Percentiles rank a stretch among this genome's conserved stretches.
Conservation (phyloP, 2,797 vertebrate species). For the Simalia tracyae region DNA sequence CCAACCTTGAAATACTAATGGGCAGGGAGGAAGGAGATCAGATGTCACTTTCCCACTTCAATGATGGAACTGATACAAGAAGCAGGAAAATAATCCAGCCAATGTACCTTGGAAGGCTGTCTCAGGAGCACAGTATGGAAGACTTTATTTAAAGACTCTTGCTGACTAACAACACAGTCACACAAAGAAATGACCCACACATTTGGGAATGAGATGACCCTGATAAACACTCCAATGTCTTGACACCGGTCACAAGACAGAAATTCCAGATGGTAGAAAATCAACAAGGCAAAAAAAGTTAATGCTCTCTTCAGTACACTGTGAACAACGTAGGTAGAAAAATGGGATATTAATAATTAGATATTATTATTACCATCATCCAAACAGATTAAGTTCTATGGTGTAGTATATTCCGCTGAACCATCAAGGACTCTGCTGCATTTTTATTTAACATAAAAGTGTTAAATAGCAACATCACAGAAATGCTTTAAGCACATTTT, state of each 20-base stretch:
- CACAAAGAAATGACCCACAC: neutral
- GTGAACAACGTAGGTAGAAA: neutral
- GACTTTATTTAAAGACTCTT: too few species aligned
- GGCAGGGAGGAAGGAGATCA: too few species aligned
- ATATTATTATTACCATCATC: conserved; percentile 4
- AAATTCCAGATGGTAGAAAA: neutral
- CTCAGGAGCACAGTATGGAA: too few species aligned
- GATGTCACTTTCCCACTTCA: too few species aligned
- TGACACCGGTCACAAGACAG: neutral
- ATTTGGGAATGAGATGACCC: neutral
- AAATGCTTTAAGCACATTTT: conserved; percentile 9
- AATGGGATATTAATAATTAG: neutral
- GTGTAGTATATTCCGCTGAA: neutral
- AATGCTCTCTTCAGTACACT: conserved; percentile 27
- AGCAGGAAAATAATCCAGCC: too few species aligned
- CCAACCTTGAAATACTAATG: too few species aligned
- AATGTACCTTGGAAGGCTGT: neutral
- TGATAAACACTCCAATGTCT: too few species aligned
- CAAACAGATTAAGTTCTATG: neutral
- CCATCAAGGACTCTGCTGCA: neutral
- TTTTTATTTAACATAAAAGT: conserved; percentile 4
- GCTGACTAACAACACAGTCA: neutral
- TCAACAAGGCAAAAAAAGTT: neutral
- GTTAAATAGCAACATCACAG: conserved; percentile 5
- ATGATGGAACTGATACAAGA: too few species aligned